Base-by-base conservation (phyloP, 2,888 invertebrate genomes). In the Terebella lapidaria region DNA sequence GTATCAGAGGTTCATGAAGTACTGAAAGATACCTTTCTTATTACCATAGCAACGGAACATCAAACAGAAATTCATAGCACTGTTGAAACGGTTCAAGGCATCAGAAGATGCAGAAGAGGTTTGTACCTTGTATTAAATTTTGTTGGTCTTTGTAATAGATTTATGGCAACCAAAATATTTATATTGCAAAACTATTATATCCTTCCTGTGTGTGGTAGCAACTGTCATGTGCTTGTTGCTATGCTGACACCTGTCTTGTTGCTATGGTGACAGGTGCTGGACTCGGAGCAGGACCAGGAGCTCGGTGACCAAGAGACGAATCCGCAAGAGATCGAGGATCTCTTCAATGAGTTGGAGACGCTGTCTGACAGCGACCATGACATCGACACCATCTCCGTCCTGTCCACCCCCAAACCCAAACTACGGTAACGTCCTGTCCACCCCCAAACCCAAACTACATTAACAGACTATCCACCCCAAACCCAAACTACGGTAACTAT, bases 351-450 rank as follows among this genome's bases (percentile, higher is more conserved):
- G 81, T 83, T 97, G 69, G 96, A 96, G 81, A 94, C 95, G 64
- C 83, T 96, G 64, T 93, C 93, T 71, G 97, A 97, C 80, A 94
- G 94, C 15, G 94, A 92, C 0, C 94, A 92, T 4, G 94, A 94
- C 76, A 68, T 77, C 52, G 96, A 96, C 81, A 94, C 93, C 56
- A 89, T 96, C 85, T 94, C 94, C 77, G 92, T 96, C 75, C 91
- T 92, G 66, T 96, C 95, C 70, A 95, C 95, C 52, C 96, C 96
- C 22, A 96, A 96, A 81, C 96, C 96, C 52, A 93, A 93, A 69
- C 84, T 97, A 18, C 59, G 60, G 62, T 63, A 47, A 25, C 77
- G 92, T 96, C 75, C 91, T 92, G 66, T 96, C 95, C 70, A 95
- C 95, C 52, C 96, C 96, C 22, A 96, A 96, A 81, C 96, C 96